Evolutionary conservation across 1,140 invertebrate species (phyloP).

Genomic region (Rhynchophorus ferrugineus): DNA sequence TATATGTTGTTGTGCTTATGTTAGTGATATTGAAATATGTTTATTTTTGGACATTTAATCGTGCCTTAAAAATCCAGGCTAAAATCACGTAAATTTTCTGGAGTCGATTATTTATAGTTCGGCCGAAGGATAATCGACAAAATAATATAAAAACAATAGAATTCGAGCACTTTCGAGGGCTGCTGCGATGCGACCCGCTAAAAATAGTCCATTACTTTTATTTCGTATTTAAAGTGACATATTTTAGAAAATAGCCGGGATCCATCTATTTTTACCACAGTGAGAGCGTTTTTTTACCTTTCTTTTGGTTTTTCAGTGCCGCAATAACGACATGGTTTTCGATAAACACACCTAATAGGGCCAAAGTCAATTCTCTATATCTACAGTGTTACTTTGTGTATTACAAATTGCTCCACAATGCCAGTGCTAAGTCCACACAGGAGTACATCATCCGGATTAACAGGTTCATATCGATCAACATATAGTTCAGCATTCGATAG

Average conservation of each 20-base stretch:
- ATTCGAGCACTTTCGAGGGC: slow-evolving; percentile 12
- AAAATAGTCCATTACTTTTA: slow-evolving; percentile 24
- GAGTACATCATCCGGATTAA: slow-evolving; percentile 35
- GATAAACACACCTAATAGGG: slow-evolving; percentile 10
- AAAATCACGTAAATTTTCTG: no score
- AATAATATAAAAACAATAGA: slow-evolving; percentile 15
- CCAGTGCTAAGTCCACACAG: slow-evolving; percentile 51
- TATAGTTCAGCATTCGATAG: slow-evolving; percentile 45
- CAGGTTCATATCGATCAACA: slow-evolving; percentile 46
- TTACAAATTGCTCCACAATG: slow-evolving; percentile 37
- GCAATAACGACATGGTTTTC: slow-evolving; percentile 18
- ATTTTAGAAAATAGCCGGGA: slow-evolving; percentile 24
- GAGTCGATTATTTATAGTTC: no score
- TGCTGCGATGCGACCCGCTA: slow-evolving; percentile 11
- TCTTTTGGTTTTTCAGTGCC: slow-evolving; percentile 18
- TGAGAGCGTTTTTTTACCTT: slow-evolving; percentile 22
- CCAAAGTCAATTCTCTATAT: slow-evolving; percentile 8
- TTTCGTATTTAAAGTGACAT: slow-evolving; percentile 23
- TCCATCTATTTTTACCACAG: slow-evolving; percentile 21
- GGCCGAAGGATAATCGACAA: no score
- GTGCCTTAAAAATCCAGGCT: no score
- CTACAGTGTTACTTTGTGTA: not conserved
- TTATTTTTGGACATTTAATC: no score
- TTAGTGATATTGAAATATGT: no score
- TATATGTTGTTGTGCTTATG: no score